Conservation (phyloP, 2,113 vertebrate genomes). For the Stigmatopora argus region DNA sequence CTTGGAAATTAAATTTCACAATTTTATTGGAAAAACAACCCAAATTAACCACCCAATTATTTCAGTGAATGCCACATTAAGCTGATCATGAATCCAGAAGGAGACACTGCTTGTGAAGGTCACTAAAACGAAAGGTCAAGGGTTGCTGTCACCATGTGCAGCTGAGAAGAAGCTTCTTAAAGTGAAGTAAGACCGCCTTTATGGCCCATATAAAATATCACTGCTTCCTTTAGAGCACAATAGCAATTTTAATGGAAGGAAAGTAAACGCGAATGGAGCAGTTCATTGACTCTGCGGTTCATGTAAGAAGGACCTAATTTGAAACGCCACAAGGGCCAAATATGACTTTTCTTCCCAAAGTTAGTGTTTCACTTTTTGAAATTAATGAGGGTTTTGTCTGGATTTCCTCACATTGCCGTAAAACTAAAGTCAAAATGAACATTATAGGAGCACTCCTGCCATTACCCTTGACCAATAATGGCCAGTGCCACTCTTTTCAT, state of each 20-base stretch:
- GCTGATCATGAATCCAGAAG: constrained; percentile 23
- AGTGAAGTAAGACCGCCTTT: constrained; percentile 36
- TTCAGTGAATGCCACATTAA: constrained; percentile 42
- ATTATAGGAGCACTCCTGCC: background rate
- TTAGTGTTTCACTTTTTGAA: constrained; percentile 11
- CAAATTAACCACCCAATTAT: constrained; percentile 32
- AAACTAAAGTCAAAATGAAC: background rate
- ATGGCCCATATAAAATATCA: constrained; percentile 46
- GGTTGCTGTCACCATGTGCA: constrained; percentile 45
- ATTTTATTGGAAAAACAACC: constrained; percentile 43
- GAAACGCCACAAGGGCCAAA: constrained; percentile 25
- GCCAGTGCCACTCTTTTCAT: background rate
- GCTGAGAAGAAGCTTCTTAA: constrained; percentile 41
- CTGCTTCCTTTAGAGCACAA: constrained; percentile 42
- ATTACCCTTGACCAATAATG: constrained; percentile 21
- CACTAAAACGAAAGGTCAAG: constrained; percentile 30
- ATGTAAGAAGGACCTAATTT: constrained; percentile 21
- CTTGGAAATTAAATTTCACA: constrained; percentile 41
- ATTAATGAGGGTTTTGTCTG: constrained; percentile 18
- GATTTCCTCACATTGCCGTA: constrained; percentile 16
- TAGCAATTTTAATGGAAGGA: constrained; percentile 23
- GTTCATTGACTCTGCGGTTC: constrained; percentile 15
- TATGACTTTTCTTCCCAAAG: constrained; percentile 13
- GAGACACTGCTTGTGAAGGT: constrained; percentile 38
- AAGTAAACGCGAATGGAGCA: constrained; percentile 18